Evolutionary conservation across 1,140 invertebrate species (phyloP).

Genomic region (Panagrolaimus sp.): DNA sequence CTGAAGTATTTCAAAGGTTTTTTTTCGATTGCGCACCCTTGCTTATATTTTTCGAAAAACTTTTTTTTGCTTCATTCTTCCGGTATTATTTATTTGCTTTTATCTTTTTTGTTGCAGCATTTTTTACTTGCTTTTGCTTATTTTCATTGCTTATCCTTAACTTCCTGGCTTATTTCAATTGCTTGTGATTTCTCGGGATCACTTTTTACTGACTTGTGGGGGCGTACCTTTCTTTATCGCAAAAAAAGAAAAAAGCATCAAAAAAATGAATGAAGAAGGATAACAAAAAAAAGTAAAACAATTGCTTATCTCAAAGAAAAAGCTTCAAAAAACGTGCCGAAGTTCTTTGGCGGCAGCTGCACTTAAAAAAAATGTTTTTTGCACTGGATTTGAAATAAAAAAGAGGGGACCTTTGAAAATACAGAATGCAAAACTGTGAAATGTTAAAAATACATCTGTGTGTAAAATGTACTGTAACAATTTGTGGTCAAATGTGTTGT

Average conservation of each 20-base stretch:
- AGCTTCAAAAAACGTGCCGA: no score
- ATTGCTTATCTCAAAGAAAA: no score
- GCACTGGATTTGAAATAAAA: neutral
- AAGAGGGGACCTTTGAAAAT: neutral
- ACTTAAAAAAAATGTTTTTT: neutral
- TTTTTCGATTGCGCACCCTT: neutral
- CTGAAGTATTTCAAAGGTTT: neutral
- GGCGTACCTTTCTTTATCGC: no score
- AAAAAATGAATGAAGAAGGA: neutral
- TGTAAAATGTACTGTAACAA: neutral
- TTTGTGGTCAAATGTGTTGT: conserved; percentile 8
- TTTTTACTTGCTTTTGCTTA: neutral
- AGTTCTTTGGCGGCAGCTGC: neutral
- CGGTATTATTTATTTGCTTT: conserved; percentile 5
- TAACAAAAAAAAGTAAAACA: neutral
- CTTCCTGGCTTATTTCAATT: neutral
- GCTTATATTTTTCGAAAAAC: no score
- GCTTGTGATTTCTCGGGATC: conserved; percentile 3
- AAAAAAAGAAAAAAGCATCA: no score
- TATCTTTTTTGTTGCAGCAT: conserved; percentile 7
- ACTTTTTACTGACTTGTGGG: no score
- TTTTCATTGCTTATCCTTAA: neutral
- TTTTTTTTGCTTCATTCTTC: no score
- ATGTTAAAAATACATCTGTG: neutral
- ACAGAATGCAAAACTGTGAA: conserved; percentile 1